phyloP scores from a whole-genome alignment of 1,140 invertebrate species.

The Bombus polaris region DNA sequence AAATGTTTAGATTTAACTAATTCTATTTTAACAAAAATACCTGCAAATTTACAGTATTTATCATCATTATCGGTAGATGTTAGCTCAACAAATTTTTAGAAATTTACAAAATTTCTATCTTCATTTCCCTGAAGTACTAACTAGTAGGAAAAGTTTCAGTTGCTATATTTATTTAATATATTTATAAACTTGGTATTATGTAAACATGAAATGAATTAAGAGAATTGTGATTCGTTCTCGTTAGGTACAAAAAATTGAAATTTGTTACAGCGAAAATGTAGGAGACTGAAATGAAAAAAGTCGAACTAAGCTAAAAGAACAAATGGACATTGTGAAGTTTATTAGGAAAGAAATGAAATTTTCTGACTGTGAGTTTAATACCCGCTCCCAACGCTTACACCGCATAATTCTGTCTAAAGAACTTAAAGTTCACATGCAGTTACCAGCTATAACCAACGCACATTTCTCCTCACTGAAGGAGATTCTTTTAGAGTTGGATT shows the following conservation, averaged over 20 bases:
- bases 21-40: too few species aligned
- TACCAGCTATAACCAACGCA: constrained; percentile 26
- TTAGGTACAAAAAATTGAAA: background rate
- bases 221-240: background rate
- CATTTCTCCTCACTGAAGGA: constrained; percentile 39
- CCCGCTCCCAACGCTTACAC: constrained; percentile 43
- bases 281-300: background rate
- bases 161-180: background rate
- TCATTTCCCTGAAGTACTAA: background rate
- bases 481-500: constrained; percentile 37
- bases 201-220: background rate
- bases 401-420: constrained; percentile 55
- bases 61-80: too few species aligned
- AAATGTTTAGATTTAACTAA: too few species aligned
- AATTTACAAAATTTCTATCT: too few species aligned
- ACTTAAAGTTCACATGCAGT: constrained; percentile 54
- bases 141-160: background rate
- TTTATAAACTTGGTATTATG: background rate
- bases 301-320: background rate
- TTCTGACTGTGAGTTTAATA: constrained; percentile 54
- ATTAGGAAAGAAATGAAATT: constrained; percentile 58
- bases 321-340: constrained; percentile 42
- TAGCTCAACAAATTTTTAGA: too few species aligned
- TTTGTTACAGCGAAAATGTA: background rate
- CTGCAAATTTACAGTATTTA: too few species aligned